Conservation (phyloP, 2,113 vertebrate genomes). For the Vanacampus margaritifer region DNA sequence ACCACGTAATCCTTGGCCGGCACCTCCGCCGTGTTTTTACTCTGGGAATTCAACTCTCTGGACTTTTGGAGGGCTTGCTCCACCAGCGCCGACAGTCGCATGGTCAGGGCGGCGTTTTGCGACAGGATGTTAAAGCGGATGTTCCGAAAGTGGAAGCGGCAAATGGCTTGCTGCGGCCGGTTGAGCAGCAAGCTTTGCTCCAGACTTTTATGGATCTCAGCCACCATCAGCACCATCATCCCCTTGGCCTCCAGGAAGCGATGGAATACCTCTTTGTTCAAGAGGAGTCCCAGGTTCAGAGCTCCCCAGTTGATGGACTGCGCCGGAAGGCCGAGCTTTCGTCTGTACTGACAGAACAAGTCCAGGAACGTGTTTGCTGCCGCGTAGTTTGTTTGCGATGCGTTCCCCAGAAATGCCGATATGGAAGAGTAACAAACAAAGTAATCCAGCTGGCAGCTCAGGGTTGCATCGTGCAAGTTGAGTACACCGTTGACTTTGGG, state of each 20-base stretch:
- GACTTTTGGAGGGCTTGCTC: conserved; percentile 56
- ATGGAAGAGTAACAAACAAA: conserved; percentile 86
- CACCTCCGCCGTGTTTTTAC: conserved; percentile 20
- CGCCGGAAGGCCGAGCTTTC: conserved; percentile 75
- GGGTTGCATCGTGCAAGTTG: conserved; percentile 78
- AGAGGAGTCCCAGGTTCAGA: conserved; percentile 76
- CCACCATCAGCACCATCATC: conserved; percentile 71
- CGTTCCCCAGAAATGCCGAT: conserved; percentile 80
- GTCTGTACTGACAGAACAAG: conserved; percentile 79
- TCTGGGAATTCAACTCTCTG: conserved; percentile 24
- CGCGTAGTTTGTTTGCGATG: conserved; percentile 79
- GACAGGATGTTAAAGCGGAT: conserved; percentile 59
- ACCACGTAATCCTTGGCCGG: conserved; percentile 70
- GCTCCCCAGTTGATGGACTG: conserved; percentile 85
- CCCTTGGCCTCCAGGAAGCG: conserved; percentile 75
- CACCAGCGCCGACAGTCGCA: conserved; percentile 58
- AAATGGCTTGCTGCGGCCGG: conserved; percentile 74
- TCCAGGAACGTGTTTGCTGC: conserved; percentile 85
- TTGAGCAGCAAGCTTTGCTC: conserved; percentile 75
- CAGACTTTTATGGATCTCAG: conserved; percentile 75
- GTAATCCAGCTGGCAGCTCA: conserved; percentile 74
- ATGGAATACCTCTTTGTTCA: conserved; percentile 74
- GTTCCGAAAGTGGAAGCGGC: conserved; percentile 72
- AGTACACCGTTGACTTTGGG: conserved; percentile 82
- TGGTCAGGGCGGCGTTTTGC: conserved; percentile 59